A percentile compares a stretch with the other conserved stretches of the same genome.
phyloP scores from a whole-genome alignment of 2,113 vertebrate genomes.

The Microcebus ravelobensis region DNA sequence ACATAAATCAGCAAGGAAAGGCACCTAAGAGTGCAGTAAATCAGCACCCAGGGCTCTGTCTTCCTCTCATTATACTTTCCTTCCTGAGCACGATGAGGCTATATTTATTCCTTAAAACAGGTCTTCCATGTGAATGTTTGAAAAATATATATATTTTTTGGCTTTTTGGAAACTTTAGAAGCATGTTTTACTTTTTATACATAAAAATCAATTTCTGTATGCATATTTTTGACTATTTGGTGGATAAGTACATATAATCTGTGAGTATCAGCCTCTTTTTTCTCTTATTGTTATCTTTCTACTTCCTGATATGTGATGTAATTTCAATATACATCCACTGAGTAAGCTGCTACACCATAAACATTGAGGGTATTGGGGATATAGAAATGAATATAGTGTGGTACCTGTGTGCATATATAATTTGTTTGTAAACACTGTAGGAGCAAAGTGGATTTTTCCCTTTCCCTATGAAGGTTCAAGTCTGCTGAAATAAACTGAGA shows the following conservation, averaged over 20 bases:
- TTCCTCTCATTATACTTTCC: not conserved
- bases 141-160: not conserved
- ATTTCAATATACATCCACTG: not conserved
- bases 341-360: not conserved
- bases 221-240: not conserved
- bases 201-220: not conserved
- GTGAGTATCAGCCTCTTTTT: not conserved
- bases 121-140: conserved; percentile 28
- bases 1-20: conserved; percentile 59
- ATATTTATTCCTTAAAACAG: conserved; percentile 49
- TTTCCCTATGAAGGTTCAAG: not conserved
- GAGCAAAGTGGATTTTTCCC: not conserved
- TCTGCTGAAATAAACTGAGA: not conserved
- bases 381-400: not conserved
- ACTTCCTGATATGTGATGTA: not conserved
- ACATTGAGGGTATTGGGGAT: not conserved
- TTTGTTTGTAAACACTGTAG: not conserved
- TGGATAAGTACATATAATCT: not conserved
- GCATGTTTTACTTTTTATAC: not conserved
- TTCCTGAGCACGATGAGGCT: not conserved
- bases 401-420: not conserved
- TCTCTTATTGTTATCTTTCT: not conserved
- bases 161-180: conserved; percentile 20
- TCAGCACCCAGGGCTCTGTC: conserved; percentile 45
- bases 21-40: conserved; percentile 41